A percentile compares a stretch with the other conserved stretches of the same genome.
These are phyloP conservation scores for Coenobita brevimanus DNA, from an alignment of 1,140 invertebrate species.

Conservation along the genomic window DNA sequence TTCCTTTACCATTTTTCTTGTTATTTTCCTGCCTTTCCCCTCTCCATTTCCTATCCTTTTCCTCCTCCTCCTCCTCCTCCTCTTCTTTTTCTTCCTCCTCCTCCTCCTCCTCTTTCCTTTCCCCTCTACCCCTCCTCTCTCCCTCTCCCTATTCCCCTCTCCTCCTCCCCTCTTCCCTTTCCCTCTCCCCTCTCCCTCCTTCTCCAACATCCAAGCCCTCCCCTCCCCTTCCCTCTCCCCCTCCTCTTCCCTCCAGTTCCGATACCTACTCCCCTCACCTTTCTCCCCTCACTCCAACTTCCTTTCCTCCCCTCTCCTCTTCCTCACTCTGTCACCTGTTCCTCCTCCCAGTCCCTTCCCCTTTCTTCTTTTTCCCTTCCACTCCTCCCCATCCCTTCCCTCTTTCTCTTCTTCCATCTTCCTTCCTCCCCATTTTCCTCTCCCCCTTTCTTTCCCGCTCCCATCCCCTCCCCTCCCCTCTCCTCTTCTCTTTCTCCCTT, in stretches of 20 bases:
- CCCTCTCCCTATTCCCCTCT: background rate
- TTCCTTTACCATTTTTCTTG: background rate
- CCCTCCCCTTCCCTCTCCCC: background rate
- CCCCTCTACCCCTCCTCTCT: background rate
- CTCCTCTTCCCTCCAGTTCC: background rate
- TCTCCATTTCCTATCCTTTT: background rate
- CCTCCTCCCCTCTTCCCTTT: background rate
- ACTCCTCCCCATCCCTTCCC: background rate
- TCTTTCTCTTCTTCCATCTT: background rate
- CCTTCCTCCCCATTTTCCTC: too few relatives aligned
- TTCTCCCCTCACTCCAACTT: background rate
- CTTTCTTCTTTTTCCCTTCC: background rate
- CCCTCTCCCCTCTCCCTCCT: background rate
- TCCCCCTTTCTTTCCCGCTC: background rate
- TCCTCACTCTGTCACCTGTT: background rate
- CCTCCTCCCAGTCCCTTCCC: background rate
- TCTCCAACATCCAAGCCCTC: background rate
- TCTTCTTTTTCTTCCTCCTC: too few relatives aligned
- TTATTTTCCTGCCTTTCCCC: background rate
- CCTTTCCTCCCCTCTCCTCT: background rate
- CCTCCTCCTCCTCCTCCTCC: background rate
- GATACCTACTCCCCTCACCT: too few relatives aligned
- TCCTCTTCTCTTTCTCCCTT: background rate
- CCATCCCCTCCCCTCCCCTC: too few relatives aligned
- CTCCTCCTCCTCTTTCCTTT: too few relatives aligned